These are phyloP conservation scores for Lepisosteus osseus DNA, from an alignment of 2,113 vertebrate species.

Conservation along the genomic window DNA sequence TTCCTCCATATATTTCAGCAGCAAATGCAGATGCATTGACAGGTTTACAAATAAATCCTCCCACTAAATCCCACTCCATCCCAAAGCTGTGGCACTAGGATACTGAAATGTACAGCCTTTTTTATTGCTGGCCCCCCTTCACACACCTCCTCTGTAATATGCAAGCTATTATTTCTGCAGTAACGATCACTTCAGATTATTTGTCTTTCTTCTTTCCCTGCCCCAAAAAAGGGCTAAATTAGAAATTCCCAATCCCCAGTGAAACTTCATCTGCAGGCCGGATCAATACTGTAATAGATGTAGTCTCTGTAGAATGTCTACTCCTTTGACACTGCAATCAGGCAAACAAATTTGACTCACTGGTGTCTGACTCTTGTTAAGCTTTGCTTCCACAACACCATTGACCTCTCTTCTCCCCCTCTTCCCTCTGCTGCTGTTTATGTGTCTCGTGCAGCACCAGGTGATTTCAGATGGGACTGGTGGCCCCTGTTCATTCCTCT, in stretches of 20 bases:
- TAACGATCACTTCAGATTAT: conserved; percentile 41
- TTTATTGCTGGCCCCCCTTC: conserved; percentile 19
- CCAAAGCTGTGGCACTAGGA: conserved; percentile 8
- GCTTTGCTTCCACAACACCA: conserved; percentile 7
- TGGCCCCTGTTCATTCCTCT: background rate
- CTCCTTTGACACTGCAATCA: conserved; percentile 51
- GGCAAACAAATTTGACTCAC: conserved; percentile 56
- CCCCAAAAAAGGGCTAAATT: conserved; percentile 49
- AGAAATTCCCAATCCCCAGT: conserved; percentile 42
- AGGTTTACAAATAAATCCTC: conserved; percentile 22
- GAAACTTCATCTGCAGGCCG: conserved; percentile 28
- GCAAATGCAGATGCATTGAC: background rate
- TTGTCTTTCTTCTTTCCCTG: conserved; percentile 43
- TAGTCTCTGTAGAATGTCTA: conserved; percentile 44
- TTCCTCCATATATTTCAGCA: background rate
- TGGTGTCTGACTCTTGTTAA: conserved; percentile 30
- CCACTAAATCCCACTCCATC: background rate
- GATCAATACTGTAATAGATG: conserved; percentile 63
- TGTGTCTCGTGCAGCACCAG: background rate
- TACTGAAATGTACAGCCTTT: conserved; percentile 23
- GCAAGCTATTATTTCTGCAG: conserved; percentile 32
- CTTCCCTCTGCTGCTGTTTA: conserved; percentile 4
- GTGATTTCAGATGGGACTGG: background rate
- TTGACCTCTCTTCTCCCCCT: conserved; percentile 26
- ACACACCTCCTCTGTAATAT: conserved; percentile 19